These are phyloP conservation scores for Plebejus argus DNA, from an alignment of 2,888 invertebrate genomes.

Conservation along the genomic window DNA sequence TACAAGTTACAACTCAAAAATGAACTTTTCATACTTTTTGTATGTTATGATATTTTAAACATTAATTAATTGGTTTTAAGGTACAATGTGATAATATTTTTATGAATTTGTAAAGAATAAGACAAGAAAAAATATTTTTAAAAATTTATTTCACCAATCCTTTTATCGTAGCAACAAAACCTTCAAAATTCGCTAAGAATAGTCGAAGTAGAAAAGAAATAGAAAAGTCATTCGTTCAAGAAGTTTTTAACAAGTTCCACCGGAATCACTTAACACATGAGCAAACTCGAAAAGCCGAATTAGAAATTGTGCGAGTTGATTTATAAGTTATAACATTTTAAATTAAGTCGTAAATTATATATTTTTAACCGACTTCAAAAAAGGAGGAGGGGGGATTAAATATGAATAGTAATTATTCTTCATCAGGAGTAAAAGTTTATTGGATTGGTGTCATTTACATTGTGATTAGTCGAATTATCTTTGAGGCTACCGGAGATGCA, in stretches of 20 bases:
- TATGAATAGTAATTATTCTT: too few species aligned
- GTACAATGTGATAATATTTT: too few species aligned
- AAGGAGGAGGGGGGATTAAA: background rate
- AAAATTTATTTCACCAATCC: background rate
- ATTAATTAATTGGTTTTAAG: too few species aligned
- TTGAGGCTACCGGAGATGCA: too few species aligned
- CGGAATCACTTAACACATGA: conserved; percentile 26
- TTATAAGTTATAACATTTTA: background rate
- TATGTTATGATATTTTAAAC: too few species aligned
- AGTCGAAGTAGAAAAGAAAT: conserved; percentile 9
- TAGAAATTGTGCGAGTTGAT: conserved; percentile 13
- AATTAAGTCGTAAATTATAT: background rate
- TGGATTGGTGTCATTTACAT: too few species aligned
- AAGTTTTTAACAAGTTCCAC: conserved; percentile 25
- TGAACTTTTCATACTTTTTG: too few species aligned
- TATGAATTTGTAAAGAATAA: too few species aligned
- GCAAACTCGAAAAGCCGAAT: conserved; percentile 6
- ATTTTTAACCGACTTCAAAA: background rate
- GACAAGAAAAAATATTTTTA: background rate
- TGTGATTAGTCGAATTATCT: too few species aligned
- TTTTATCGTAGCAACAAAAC: background rate
- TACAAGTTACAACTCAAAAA: too few species aligned
- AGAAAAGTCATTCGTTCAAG: conserved; percentile 15
- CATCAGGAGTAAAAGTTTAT: too few species aligned
- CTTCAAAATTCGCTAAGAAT: background rate